These are phyloP conservation scores for Zaprionus lineosus DNA, from an alignment of 2,888 invertebrate genomes.

Conservation along the genomic window DNA sequence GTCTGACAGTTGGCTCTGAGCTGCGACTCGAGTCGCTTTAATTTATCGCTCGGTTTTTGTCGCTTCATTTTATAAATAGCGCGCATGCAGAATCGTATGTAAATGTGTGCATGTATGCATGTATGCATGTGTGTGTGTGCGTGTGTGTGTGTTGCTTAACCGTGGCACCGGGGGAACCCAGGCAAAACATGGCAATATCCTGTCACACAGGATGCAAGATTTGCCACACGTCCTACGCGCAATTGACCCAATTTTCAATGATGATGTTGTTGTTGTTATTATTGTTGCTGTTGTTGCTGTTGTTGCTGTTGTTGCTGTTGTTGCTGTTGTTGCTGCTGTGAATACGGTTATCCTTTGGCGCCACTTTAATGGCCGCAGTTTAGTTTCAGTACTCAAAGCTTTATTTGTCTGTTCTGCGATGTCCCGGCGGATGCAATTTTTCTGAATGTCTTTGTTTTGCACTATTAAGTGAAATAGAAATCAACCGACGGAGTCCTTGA, in stretches of 20 bases:
- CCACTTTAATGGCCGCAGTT: conserved; percentile 51
- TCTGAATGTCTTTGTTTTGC: conserved; percentile 4
- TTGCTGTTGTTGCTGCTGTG: conserved; percentile 7
- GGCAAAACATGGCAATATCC: conserved; percentile 41
- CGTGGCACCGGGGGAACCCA: conserved; percentile 18
- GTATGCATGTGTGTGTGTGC: conserved; percentile 1
- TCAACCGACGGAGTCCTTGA: too few species aligned
- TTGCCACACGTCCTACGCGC: conserved; percentile 41
- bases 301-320: conserved; percentile 12
- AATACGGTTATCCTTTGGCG: too few species aligned
- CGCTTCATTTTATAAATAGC: conserved; percentile 21
- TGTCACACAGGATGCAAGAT: conserved; percentile 47
- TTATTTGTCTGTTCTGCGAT: conserved; percentile 10
- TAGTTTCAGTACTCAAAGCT: conserved; percentile 26
- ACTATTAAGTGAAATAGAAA: too few species aligned
- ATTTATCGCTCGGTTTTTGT: conserved; percentile 48
- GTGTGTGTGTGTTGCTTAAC: conserved; percentile 23
- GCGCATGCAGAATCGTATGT: too few species aligned
- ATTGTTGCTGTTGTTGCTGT: conserved; percentile 1
- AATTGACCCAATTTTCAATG: conserved; percentile 62
- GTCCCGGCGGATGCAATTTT: conserved; percentile 21
- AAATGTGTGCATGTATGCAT: conserved; percentile 3
- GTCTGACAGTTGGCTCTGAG: conserved; percentile 20
- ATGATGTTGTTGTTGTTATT: conserved; percentile 4
- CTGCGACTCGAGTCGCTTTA: conserved; percentile 32